Conservation (phyloP, 2,797 vertebrate species). For the Echeneis naucrates region DNA sequence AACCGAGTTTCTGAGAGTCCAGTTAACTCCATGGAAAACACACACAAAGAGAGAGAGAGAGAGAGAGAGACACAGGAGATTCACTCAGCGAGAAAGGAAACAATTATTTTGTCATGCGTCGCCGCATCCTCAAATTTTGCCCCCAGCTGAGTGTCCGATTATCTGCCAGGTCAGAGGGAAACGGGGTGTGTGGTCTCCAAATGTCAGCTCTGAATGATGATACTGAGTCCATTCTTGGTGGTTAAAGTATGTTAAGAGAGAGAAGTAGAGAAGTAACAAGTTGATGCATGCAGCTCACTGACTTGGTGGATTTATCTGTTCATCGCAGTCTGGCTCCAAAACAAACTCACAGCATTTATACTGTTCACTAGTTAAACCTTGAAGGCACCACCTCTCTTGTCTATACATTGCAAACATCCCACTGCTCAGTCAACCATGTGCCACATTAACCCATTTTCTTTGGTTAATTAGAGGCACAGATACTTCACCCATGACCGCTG, state of each 20-base stretch:
- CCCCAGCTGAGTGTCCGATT: slow-evolving; percentile 49
- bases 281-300: background rate
- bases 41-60: slow-evolving; percentile 1
- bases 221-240: background rate
- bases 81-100: slow-evolving; percentile 48
- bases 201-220: background rate
- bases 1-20: too few species aligned
- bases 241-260: background rate
- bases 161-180: slow-evolving; percentile 45
- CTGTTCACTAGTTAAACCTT: too few species aligned
- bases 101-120: slow-evolving; percentile 56
- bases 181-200: slow-evolving; percentile 55
- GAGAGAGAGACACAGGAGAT: slow-evolving; percentile 3
- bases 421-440: slow-evolving; percentile 61
- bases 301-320: background rate
- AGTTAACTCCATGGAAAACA: background rate
- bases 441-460: slow-evolving; percentile 71
- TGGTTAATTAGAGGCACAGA: slow-evolving; percentile 56
- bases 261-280: background rate
- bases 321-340: background rate
- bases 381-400: slow-evolving; percentile 1
- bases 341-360: too few species aligned
- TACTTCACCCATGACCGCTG: slow-evolving; percentile 61
- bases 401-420: slow-evolving; percentile 17
- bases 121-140: slow-evolving; percentile 11